These are phyloP conservation scores for Trematocara macrostoma DNA, from an alignment of 2,113 vertebrate species.

Conservation along the genomic window DNA sequence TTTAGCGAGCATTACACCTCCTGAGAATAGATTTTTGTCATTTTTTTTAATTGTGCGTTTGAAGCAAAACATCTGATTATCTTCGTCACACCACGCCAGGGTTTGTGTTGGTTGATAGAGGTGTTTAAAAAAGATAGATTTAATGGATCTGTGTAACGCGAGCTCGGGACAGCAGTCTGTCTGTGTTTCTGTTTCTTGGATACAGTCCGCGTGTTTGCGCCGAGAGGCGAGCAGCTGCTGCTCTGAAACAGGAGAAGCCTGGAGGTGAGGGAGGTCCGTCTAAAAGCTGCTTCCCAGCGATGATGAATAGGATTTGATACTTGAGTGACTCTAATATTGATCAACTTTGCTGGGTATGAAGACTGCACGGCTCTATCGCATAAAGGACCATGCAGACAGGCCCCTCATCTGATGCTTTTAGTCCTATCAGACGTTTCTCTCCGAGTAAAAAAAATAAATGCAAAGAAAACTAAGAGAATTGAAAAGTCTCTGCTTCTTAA, in stretches of 20 bases:
- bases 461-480: background rate
- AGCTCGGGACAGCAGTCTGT: background rate
- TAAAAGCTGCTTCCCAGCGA: constrained; percentile 42
- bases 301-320: constrained; percentile 62
- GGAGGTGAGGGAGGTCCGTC: constrained; percentile 48
- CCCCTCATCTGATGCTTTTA: background rate
- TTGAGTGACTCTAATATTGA: constrained; percentile 57
- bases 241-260: constrained; percentile 57
- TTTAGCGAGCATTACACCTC: rapidly evolving
- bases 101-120: background rate
- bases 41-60: background rate
- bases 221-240: constrained; percentile 35
- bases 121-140: constrained; percentile 1
- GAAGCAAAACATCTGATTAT: rapidly evolving
- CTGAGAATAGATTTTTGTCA: background rate
- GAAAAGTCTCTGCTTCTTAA: background rate
- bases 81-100: background rate
- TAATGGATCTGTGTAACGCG: constrained; percentile 8
- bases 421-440: background rate
- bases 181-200: background rate
- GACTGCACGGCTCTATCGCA: constrained; percentile 7
- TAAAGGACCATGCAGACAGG: background rate
- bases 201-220: background rate
- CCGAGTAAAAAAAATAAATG: background rate
- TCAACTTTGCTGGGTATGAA: constrained; percentile 13